Evolutionary conservation across 2,113 vertebrate species (phyloP).

Genomic region (Xenopus laevis): DNA sequence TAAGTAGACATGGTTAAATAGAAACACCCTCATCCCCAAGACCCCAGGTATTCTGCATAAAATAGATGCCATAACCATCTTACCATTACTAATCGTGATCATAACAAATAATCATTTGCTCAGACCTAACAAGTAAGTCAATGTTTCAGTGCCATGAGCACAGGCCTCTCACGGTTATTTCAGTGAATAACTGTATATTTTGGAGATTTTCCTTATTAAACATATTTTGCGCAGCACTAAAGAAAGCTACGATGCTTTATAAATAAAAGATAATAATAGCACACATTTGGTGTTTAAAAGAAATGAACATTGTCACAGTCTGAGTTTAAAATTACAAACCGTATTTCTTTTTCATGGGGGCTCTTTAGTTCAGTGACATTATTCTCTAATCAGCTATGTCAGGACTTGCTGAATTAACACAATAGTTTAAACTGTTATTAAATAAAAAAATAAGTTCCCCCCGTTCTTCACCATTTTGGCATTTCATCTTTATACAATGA

Average conservation of each 20-base stretch:
- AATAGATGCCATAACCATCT: no score
- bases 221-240: neutral
- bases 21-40: no score
- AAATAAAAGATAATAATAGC: neutral
- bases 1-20: neutral
- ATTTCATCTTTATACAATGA: neutral
- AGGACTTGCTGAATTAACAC: slow-evolving; percentile 1
- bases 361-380: neutral
- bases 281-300: neutral
- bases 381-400: neutral
- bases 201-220: neutral
- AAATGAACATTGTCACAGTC: neutral
- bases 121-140: neutral
- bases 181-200: neutral
- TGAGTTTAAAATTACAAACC: neutral
- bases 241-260: neutral
- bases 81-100: no score
- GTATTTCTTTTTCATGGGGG: neutral
- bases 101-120: neutral
- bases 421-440: neutral
- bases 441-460: neutral
- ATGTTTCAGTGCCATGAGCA: no score
- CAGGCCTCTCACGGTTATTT: neutral
- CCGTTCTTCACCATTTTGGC: neutral
- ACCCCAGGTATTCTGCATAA: no score